Evolutionary conservation across 30 jellyfish, hydroid and myxozoan species (phyloP).

Genomic region (Catostylus mosaicus): DNA sequence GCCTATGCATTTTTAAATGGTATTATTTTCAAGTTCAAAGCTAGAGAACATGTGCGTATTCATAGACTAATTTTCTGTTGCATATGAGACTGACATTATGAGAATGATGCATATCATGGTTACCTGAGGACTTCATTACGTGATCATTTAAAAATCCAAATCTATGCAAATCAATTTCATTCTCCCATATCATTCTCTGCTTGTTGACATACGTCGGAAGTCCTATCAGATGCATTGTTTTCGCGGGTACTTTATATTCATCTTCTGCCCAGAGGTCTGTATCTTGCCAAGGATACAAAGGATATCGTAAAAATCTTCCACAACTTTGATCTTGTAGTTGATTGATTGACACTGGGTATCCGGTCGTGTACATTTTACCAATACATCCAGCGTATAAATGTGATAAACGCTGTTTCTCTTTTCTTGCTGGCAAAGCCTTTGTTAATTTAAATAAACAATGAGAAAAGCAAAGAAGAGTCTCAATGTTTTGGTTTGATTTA

Average conservation of each 20-base stretch:
- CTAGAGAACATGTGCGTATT: no score
- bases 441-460: no score
- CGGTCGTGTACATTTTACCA: constrained; percentile 71
- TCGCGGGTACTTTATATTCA: constrained; percentile 16
- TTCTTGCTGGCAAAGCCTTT: constrained; percentile 65
- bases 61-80: no score
- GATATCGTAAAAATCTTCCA: constrained; percentile 60
- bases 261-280: constrained; percentile 72
- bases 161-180: constrained; percentile 54
- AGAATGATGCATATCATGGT: no score
- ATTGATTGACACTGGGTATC: constrained; percentile 46
- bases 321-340: constrained; percentile 21
- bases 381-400: constrained; percentile 52
- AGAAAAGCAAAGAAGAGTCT: not conserved
- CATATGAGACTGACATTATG: no score
- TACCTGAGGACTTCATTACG: constrained; percentile 72
- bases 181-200: constrained; percentile 40
- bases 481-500: not conserved
- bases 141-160: constrained; percentile 53
- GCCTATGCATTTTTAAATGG: no score
- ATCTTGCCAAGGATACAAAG: constrained; percentile 73
- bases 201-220: constrained; percentile 24
- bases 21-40: no score
- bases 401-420: constrained; percentile 39
- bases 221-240: constrained; percentile 60